These are phyloP conservation scores for Indri indri DNA, from an alignment of 2,113 vertebrate species.

Conservation along the genomic window DNA sequence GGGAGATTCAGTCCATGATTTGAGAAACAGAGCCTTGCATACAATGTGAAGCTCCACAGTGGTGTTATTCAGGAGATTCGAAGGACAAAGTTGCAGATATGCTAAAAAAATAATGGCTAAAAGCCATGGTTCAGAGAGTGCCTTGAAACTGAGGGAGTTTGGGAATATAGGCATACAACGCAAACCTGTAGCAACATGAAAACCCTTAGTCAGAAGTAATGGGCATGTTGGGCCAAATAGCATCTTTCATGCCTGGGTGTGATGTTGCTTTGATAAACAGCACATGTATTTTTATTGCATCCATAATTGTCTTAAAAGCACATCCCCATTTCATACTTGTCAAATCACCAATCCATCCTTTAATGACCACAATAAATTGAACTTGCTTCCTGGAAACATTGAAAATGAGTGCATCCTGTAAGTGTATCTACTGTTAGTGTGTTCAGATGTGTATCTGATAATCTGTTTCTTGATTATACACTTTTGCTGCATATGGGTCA, in stretches of 20 bases:
- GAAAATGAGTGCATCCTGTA: not conserved
- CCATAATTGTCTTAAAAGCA: not conserved
- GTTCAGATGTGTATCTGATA: not conserved
- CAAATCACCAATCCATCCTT: not conserved
- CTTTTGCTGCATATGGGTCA: not conserved
- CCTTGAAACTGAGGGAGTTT: not conserved
- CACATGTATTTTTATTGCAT: not conserved
- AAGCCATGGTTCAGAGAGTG: not conserved
- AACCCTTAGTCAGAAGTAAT: not conserved
- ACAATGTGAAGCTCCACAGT: not conserved
- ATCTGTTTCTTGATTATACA: not conserved
- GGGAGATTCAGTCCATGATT: not conserved
- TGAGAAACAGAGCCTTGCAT: not conserved
- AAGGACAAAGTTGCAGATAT: not conserved
- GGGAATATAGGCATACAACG: not conserved
- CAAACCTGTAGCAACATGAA: not conserved
- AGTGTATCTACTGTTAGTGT: not conserved
- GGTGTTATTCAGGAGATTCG: not conserved
- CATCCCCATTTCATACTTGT: not conserved
- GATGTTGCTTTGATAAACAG: not conserved
- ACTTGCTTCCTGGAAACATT: not conserved
- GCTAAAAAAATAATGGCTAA: not conserved
- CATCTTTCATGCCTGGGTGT: not conserved
- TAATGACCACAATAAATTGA: not conserved
- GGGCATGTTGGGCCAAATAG: not conserved